Evolutionary conservation across 2,888 invertebrate genomes (phyloP).

Genomic region (Boloria euphrosyne): DNA sequence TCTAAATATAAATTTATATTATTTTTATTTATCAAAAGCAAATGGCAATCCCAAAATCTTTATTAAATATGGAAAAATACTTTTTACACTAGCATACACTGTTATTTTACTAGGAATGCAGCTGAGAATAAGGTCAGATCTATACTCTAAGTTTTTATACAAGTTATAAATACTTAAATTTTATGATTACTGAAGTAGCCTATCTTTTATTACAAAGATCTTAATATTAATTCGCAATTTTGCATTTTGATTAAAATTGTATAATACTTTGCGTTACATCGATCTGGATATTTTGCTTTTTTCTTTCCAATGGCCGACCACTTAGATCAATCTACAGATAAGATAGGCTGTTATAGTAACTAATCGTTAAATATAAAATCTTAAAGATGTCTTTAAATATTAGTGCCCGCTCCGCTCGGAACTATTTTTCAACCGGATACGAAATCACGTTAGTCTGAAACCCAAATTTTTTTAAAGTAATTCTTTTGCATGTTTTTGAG

Average conservation of each 20-base stretch:
- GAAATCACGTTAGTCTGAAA: too few relatives aligned
- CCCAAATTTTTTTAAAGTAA: background rate
- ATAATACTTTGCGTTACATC: too few relatives aligned
- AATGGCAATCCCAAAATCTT: background rate
- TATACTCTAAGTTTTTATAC: conserved; percentile 15
- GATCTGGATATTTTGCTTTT: too few relatives aligned
- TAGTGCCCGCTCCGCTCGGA: too few relatives aligned
- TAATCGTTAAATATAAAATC: too few relatives aligned
- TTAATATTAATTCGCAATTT: too few relatives aligned
- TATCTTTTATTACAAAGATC: background rate
- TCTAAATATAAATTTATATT: background rate
- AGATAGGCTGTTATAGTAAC: conserved; percentile 4
- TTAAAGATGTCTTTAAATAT: too few relatives aligned
- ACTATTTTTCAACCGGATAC: too few relatives aligned
- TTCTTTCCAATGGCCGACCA: too few relatives aligned
- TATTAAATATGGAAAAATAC: background rate
- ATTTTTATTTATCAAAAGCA: background rate
- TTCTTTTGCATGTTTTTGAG: background rate
- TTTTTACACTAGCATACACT: background rate
- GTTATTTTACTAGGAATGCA: conserved; percentile 16
- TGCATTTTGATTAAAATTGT: too few relatives aligned
- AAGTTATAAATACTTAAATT: conserved; percentile 12
- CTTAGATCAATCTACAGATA: background rate
- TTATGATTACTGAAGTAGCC: background rate
- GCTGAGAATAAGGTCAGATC: conserved; percentile 13